Conservation (phyloP, 2,113 vertebrate genomes). For the Eulacestoma nigropectus region DNA sequence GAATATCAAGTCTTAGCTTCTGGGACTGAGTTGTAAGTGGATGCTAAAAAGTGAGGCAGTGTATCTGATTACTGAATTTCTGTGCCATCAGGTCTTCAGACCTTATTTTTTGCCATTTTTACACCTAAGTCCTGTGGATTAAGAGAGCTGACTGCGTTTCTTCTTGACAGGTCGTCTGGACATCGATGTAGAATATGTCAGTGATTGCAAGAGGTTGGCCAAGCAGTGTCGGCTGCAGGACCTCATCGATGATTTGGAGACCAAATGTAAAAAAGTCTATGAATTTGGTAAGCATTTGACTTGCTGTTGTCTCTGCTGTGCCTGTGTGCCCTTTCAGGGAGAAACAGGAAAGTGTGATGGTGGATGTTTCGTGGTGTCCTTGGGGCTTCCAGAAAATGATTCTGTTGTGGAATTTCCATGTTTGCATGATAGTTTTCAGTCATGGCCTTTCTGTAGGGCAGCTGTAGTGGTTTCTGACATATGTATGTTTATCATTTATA, state of each 20-base stretch:
- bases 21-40: background rate
- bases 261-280: constrained; percentile 89
- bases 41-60: background rate
- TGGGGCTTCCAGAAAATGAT: background rate
- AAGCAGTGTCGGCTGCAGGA: constrained; percentile 91
- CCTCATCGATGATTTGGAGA: constrained; percentile 89
- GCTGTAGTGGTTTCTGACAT: background rate
- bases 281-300: constrained; percentile 83
- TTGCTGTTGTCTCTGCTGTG: background rate
- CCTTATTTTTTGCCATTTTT: background rate
- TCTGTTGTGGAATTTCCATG: background rate
- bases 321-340: background rate
- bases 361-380: background rate
- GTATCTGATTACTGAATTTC: background rate
- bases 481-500: background rate
- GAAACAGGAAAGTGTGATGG: background rate
- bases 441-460: background rate
- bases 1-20: background rate
- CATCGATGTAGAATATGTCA: constrained; percentile 86
- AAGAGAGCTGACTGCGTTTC: background rate
- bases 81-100: background rate
- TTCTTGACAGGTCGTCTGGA: constrained; percentile 82
- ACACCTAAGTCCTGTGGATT: background rate
- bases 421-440: background rate
- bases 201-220: constrained; percentile 88